These are phyloP conservation scores for Glandiceps talaboti DNA, from an alignment of 53 echinoderm and acorn worm genomes.

Conservation along the genomic window DNA sequence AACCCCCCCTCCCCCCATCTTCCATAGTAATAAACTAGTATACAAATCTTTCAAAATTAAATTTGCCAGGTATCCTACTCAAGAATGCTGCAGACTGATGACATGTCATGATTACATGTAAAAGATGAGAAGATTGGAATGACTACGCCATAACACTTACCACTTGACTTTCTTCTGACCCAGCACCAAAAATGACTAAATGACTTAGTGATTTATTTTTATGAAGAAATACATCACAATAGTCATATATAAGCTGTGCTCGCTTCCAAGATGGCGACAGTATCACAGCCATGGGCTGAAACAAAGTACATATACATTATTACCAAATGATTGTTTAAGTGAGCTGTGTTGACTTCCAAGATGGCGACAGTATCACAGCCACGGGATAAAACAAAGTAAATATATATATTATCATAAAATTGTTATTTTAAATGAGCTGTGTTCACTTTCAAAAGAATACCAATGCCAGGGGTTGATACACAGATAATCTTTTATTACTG, in stretches of 20 bases:
- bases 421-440: slow-evolving; percentile 31
- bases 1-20: too few relatives aligned
- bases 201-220: slow-evolving; percentile 32
- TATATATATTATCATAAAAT: too few relatives aligned
- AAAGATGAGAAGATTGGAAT: too few relatives aligned
- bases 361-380: slow-evolving; percentile 48
- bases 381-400: too few relatives aligned
- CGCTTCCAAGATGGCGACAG: slow-evolving; percentile 58
- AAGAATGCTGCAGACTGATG: too few relatives aligned
- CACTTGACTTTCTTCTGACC: slow-evolving; percentile 80
- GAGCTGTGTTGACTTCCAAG: slow-evolving; percentile 47
- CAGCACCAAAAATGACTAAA: slow-evolving; percentile 65
- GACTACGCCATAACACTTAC: slow-evolving; percentile 40
- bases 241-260: slow-evolving; percentile 42
- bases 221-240: slow-evolving; percentile 29
- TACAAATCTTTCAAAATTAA: too few relatives aligned
- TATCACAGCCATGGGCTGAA: slow-evolving; percentile 70
- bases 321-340: too few relatives aligned
- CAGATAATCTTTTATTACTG: too few relatives aligned
- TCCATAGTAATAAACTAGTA: too few relatives aligned
- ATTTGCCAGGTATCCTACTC: too few relatives aligned
- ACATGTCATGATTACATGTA: too few relatives aligned
- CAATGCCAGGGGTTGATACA: neutral
- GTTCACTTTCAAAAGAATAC: slow-evolving; percentile 55
- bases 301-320: too few relatives aligned